Base-by-base conservation (phyloP, 2,797 vertebrate genomes). In the Eleutherodactylus coqui region DNA sequence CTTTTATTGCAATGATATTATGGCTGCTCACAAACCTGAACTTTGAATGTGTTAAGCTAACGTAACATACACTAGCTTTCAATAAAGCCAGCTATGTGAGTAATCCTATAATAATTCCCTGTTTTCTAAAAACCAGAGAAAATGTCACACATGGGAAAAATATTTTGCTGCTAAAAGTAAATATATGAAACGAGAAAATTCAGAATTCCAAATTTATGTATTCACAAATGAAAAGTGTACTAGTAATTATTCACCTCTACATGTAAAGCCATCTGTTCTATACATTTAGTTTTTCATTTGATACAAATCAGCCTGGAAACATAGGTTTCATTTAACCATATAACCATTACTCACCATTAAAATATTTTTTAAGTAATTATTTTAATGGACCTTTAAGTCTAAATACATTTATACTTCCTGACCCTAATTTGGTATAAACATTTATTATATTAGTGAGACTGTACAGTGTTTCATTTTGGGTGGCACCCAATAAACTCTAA, bases 391-490 rank as follows among this genome's bases (percentile, higher is more conserved):
- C 4, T n/a, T 72, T 41, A 72, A n/a, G 8, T 14, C 69, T 69
- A 36, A 36, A 38, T 69, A 38, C 5, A 72, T 72, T 72, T 72
- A 41, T 3, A 13, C 3, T 72, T 72, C 69, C 36, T 43, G 69
- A 5, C 38, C 24, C 36, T 43, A 72, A 72, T 72, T n/a, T 72
- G 38, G 34, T 13, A n/a, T 43, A 72, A 72, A 72, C 21, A 72
- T 72, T 72, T n/a, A 43, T 41, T 72, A 72, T 24, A n/a, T 72
- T 24, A 24, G 10, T 3, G 34, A 14, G 9, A 72, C 41, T 72
- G 38, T 13, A 41, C 69, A 72, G 38, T 43, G 43, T 72, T 43
- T 72, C 69, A 24, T 70, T 38, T 10, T 72, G 69, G 69, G 69
- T 41, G 69, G 36, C 21, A 27, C 36, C 21, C 24, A 72, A 72